Conservation (phyloP, 1,140 invertebrate genomes). For the Tachypleus tridentatus region DNA sequence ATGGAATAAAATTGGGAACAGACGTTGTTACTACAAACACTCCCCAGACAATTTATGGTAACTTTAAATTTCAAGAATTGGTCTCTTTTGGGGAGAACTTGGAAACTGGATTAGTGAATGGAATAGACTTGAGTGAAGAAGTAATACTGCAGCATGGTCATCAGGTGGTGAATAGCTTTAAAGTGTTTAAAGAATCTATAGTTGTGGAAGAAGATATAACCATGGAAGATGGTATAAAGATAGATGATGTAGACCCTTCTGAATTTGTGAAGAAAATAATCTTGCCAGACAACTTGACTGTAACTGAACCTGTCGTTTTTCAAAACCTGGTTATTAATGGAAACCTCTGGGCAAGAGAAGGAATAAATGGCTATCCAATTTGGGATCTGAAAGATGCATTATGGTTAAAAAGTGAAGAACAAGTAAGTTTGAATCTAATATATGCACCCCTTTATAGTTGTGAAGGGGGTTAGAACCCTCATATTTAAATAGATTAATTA, state of each 20-base stretch:
- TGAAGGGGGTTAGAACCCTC: not conserved
- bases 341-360: not conserved
- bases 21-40: constrained; percentile 6
- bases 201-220: not conserved
- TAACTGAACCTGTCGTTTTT: constrained; percentile 1
- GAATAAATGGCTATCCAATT: constrained; percentile 7
- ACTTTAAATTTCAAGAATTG: not conserved
- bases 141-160: not conserved
- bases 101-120: constrained; percentile 4
- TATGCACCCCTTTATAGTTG: too few species aligned
- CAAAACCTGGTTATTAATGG: constrained; percentile 5
- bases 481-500: not conserved
- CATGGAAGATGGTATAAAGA: not conserved
- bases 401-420: constrained; percentile 5
- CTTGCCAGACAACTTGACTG: constrained; percentile 6
- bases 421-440: constrained; percentile 7
- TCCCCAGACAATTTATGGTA: constrained; percentile 1
- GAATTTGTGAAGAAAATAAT: constrained; percentile 5
- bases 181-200: not conserved
- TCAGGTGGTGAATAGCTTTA: constrained; percentile 7
- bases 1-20: not conserved
- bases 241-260: not conserved
- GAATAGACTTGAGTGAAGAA: constrained; percentile 1
- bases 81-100: not conserved
- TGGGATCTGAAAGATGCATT: constrained; percentile 2